phyloP scores from a whole-genome alignment of 2,113 vertebrate genomes.

The Phaetusa simplex region DNA sequence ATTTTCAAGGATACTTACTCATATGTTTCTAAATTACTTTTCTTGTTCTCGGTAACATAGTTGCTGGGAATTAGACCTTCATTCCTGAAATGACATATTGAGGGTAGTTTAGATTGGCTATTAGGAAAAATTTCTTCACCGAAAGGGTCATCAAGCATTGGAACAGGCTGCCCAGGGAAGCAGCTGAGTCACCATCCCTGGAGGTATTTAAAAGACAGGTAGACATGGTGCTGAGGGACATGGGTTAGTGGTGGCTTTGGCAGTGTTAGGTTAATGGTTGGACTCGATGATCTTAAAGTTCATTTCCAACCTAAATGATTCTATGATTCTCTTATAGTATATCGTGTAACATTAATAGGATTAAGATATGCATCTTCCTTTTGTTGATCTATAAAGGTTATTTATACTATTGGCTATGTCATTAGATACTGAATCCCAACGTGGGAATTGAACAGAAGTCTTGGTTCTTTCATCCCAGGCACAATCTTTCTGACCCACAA shows the following conservation, averaged over 20 bases:
- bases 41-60: constrained; percentile 82
- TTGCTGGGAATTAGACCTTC: constrained; percentile 90
- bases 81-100: constrained; percentile 73
- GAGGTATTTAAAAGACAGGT: not conserved
- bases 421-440: not conserved
- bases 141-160: not conserved
- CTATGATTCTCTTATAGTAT: not conserved
- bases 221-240: not conserved
- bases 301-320: not conserved
- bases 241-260: not conserved
- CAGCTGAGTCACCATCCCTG: not conserved
- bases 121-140: not conserved
- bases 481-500: not conserved
- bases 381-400: not conserved
- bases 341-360: not conserved
- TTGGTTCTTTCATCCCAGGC: not conserved
- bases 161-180: not conserved
- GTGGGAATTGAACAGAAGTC: not conserved
- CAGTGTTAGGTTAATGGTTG: not conserved
- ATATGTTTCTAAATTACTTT: constrained; percentile 79
- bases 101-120: not conserved
- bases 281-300: not conserved
- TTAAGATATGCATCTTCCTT: not conserved
- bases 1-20: constrained; percentile 75
- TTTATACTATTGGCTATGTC: not conserved